These are phyloP conservation scores for Lates japonicus DNA, from an alignment of 2,797 vertebrate species.

Conservation along the genomic window DNA sequence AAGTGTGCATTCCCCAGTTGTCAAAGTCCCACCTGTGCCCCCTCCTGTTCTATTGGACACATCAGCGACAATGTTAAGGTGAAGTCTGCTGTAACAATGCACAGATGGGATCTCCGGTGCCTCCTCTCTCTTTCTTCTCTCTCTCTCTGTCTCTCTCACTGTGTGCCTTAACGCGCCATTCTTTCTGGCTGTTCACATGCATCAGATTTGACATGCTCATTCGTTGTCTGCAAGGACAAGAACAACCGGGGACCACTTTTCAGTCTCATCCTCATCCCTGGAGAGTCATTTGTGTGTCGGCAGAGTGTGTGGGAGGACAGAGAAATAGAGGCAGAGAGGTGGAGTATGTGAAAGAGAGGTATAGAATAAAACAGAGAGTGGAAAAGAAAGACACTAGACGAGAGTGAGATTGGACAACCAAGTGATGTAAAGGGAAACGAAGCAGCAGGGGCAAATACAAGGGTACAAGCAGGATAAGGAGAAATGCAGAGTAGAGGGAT, in stretches of 20 bases:
- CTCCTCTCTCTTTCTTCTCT: not conserved
- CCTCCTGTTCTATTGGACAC: slow-evolving; percentile 46
- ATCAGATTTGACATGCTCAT: slow-evolving; percentile 71
- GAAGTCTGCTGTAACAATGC: slow-evolving; percentile 71
- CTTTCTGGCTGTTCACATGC: slow-evolving; percentile 62
- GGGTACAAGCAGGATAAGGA: not conserved
- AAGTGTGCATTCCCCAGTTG: slow-evolving; percentile 32
- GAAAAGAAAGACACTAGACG: slow-evolving; percentile 16
- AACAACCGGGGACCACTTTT: slow-evolving; percentile 67
- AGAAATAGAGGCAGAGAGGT: slow-evolving; percentile 24
- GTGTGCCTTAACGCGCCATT: slow-evolving; percentile 35
- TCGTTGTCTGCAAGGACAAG: slow-evolving; percentile 62
- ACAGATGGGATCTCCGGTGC: slow-evolving; percentile 69
- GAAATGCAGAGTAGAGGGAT: not conserved
- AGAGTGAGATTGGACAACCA: slow-evolving; percentile 6
- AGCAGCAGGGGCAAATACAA: slow-evolving; percentile 17
- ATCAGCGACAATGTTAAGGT: slow-evolving; percentile 53
- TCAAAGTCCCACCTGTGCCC: slow-evolving; percentile 66
- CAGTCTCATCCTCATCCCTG: slow-evolving; percentile 67
- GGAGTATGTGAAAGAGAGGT: slow-evolving; percentile 14
- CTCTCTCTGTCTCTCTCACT: slow-evolving; percentile 16
- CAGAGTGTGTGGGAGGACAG: slow-evolving; percentile 48
- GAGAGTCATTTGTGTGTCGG: slow-evolving; percentile 61
- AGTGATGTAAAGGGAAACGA: slow-evolving; percentile 16
- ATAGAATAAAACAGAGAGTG: slow-evolving; percentile 6